These are phyloP conservation scores for Phataginus tricuspis DNA, from an alignment of 2,797 vertebrate species.

Conservation along the genomic window DNA sequence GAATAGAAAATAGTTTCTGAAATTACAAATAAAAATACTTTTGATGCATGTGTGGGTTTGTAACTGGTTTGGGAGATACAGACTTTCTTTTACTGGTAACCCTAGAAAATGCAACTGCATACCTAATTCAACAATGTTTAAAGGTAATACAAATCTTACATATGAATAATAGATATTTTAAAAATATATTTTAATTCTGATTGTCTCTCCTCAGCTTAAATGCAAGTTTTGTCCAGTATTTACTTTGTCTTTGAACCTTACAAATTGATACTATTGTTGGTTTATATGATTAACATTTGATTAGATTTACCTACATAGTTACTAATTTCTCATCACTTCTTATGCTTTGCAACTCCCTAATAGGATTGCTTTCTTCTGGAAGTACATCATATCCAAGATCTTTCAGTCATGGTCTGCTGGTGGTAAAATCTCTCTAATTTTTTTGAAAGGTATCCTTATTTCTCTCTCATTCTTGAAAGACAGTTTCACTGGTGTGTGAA, in stretches of 20 bases:
- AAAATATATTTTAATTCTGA: not conserved
- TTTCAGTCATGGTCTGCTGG: not conserved
- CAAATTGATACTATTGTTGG: not conserved
- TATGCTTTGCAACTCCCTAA: not conserved
- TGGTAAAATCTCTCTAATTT: not conserved
- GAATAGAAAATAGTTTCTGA: not conserved
- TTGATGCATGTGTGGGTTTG: not conserved
- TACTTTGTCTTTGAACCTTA: not conserved
- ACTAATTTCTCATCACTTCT: not conserved
- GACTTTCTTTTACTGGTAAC: not conserved
- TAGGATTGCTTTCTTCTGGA: not conserved
- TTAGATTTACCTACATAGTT: not conserved
- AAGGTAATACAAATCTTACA: not conserved
- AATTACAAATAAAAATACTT: not conserved
- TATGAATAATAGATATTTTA: not conserved
- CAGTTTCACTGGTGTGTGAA: slow-evolving; percentile 17
- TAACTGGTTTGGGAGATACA: not conserved
- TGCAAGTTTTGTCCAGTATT: not conserved
- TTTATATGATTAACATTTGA: not conserved
- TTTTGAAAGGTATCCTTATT: not conserved
- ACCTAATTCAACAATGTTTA: slow-evolving; percentile 15
- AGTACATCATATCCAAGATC: not conserved
- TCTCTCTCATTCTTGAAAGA: not conserved
- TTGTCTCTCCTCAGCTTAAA: not conserved
- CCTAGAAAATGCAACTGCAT: not conserved